Conservation (phyloP, 2,888 invertebrate genomes). For the Mylabris sibirica region DNA sequence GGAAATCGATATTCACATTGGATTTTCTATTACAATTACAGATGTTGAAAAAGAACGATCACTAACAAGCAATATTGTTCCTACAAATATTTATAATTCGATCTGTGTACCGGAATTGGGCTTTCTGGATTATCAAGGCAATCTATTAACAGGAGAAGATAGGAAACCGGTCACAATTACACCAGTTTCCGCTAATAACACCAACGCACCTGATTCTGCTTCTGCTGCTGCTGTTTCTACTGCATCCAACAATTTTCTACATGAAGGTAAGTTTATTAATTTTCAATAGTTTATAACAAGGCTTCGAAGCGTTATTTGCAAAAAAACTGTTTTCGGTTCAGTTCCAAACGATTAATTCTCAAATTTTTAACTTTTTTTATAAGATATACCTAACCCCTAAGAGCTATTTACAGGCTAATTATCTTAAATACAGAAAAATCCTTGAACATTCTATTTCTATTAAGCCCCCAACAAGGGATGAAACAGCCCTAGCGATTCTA, state of each 20-base stretch:
- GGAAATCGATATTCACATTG: background rate
- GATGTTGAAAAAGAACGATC: constrained; percentile 83
- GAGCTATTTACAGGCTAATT: no score
- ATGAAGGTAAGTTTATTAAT: constrained; percentile 72
- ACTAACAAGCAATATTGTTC: constrained; percentile 69
- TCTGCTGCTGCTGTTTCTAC: constrained; percentile 18
- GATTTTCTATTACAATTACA: constrained; percentile 54
- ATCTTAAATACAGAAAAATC: no score
- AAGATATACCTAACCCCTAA: no score
- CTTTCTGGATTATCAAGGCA: constrained; percentile 68
- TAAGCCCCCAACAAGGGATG: no score
- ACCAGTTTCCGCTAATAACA: constrained; percentile 63
- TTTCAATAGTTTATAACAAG: no score
- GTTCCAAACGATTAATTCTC: no score
- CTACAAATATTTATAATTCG: constrained; percentile 79
- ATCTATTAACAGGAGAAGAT: constrained; percentile 58
- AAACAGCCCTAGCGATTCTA: no score
- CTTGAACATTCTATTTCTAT: no score
- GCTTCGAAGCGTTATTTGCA: no score
- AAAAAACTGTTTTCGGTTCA: no score
- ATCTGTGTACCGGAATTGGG: constrained; percentile 81
- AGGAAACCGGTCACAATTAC: constrained; percentile 56
- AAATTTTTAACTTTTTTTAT: no score
- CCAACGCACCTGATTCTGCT: constrained; percentile 41
- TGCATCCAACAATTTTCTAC: constrained; percentile 58